Conservation (phyloP, 2,797 vertebrate genomes). For the Monodelphis domestica region DNA sequence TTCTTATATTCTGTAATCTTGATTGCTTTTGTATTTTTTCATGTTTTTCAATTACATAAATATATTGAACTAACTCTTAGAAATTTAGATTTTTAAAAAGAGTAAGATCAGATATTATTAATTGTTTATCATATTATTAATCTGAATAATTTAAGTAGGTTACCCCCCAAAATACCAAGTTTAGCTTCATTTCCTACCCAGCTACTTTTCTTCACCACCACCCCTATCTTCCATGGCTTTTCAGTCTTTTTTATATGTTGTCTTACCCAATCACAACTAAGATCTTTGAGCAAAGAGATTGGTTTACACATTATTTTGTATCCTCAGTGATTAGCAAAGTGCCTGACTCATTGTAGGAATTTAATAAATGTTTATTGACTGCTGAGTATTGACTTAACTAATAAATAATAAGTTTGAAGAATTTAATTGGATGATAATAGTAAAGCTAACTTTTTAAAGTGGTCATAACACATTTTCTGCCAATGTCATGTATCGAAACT, state of each 20-base stretch:
- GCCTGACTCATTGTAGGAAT: not conserved
- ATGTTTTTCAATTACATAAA: not conserved
- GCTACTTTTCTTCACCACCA: not conserved
- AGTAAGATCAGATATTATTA: not conserved
- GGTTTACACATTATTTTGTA: too few species aligned
- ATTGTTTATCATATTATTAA: too few species aligned
- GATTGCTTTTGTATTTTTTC: not conserved
- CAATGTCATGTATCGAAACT: not conserved
- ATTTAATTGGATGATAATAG: not conserved
- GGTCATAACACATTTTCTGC: not conserved
- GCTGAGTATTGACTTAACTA: too few species aligned
- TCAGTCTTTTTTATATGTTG: not conserved
- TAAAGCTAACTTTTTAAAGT: not conserved
- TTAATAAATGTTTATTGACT: not conserved
- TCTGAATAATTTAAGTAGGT: not conserved
- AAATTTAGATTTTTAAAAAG: not conserved
- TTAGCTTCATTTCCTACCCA: not conserved
- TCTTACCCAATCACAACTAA: not conserved
- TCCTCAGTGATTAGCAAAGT: too few species aligned
- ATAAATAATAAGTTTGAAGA: not conserved
- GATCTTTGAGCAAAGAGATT: not conserved
- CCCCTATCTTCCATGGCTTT: not conserved
- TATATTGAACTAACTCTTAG: not conserved
- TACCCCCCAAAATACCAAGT: not conserved
- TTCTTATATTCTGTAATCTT: not conserved